Conservation (phyloP, 1,140 invertebrate genomes). For the Linepithema humile region DNA sequence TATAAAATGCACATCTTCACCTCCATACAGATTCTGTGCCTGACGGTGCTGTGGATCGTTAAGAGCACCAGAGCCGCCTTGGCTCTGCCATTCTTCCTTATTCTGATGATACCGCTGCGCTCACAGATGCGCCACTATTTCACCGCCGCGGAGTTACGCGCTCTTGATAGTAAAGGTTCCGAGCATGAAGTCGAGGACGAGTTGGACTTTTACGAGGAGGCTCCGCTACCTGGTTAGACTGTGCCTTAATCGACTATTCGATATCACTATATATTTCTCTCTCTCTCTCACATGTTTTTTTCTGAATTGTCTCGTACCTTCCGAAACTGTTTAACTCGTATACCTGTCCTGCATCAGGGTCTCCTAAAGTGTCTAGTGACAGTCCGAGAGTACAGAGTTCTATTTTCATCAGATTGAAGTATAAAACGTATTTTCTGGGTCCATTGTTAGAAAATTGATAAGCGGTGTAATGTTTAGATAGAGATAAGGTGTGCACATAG, state of each 20-base stretch:
- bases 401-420: slow-evolving; percentile 40
- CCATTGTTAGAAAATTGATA: background rate
- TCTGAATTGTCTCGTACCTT: background rate
- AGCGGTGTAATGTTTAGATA: slow-evolving; percentile 13
- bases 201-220: slow-evolving; percentile 96
- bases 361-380: background rate
- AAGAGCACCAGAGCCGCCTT: slow-evolving; percentile 95
- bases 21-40: slow-evolving; percentile 91
- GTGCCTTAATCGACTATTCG: slow-evolving; percentile 77
- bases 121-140: slow-evolving; percentile 90
- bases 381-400: slow-evolving; percentile 20
- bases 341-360: slow-evolving; percentile 28
- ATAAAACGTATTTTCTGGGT: background rate
- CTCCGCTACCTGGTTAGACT: slow-evolving; percentile 90
- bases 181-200: slow-evolving; percentile 92
- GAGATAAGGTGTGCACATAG: background rate
- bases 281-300: background rate
- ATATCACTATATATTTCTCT: slow-evolving; percentile 15
- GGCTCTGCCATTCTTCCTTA: slow-evolving; percentile 96
- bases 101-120: slow-evolving; percentile 95
- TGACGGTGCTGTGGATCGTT: slow-evolving; percentile 92
- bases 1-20: slow-evolving; percentile 97
- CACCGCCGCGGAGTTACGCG: slow-evolving; percentile 91
- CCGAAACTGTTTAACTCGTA: slow-evolving; percentile 9
- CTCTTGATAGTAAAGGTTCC: slow-evolving; percentile 92